Evolutionary conservation across 2,797 vertebrate species (phyloP).

Genomic region (Schizothorax lantsangensis): DNA sequence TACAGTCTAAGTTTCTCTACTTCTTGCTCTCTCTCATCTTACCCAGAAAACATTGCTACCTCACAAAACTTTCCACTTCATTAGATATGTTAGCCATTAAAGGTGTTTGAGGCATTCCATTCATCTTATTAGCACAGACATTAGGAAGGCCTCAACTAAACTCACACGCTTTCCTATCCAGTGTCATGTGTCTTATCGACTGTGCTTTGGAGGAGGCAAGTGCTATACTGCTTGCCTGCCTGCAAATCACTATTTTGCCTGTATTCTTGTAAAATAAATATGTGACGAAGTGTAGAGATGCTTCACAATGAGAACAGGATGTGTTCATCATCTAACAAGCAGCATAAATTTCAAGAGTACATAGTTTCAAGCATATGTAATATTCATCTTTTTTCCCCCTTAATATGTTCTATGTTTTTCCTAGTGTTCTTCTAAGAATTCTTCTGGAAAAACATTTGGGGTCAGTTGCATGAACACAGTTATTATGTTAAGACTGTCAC

Average conservation of each 20-base stretch:
- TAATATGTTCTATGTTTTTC: not conserved
- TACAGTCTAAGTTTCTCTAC: not conserved
- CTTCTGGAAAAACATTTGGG: not conserved
- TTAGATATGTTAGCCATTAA: constrained; percentile 20
- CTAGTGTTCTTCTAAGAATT: not conserved
- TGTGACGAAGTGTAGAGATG: not conserved
- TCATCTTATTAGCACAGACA: constrained; percentile 15
- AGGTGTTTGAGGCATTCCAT: constrained; percentile 17
- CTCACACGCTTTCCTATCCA: not conserved
- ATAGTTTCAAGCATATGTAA: not conserved
- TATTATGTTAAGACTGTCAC: not conserved
- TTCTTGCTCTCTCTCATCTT: not conserved
- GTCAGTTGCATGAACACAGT: not conserved
- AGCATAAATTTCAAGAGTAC: not conserved
- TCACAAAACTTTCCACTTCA: constrained; percentile 23
- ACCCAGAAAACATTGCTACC: not conserved
- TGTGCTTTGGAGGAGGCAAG: not conserved
- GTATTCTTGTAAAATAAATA: not conserved
- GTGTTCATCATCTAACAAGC: not conserved
- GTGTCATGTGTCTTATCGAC: not conserved
- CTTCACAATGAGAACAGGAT: constrained; percentile 15
- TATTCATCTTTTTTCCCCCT: not conserved
- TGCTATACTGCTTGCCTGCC: not conserved
- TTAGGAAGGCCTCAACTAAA: constrained; percentile 16
- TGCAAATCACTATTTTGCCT: not conserved